Percentiles rank a stretch among this genome's conserved stretches.
These are phyloP conservation scores for Calyptommatus sinebrachiatus DNA, from an alignment of 2,113 vertebrate genomes.

Conservation along the genomic window DNA sequence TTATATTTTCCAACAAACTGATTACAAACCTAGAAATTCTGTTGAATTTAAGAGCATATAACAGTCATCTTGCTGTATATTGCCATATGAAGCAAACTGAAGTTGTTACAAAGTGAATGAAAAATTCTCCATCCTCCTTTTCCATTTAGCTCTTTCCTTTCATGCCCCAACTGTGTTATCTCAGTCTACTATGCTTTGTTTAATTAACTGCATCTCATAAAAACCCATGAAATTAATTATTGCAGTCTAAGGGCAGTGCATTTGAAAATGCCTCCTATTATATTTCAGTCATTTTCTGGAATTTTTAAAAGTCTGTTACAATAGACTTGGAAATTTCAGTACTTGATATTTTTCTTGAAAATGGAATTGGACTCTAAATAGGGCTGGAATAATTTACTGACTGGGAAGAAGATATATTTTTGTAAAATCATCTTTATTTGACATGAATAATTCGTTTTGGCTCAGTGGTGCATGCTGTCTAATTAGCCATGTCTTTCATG, in stretches of 20 bases:
- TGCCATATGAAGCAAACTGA: neutral
- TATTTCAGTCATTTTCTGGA: neutral
- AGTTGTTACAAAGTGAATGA: neutral
- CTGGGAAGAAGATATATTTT: too few relatives aligned
- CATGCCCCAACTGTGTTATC: too few relatives aligned
- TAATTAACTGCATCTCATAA: neutral
- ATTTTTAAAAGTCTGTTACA: neutral
- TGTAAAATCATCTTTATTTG: neutral
- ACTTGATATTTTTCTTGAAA: neutral
- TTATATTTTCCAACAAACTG: too few relatives aligned
- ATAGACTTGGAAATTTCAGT: neutral
- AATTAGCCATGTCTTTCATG: slow-evolving; percentile 26
- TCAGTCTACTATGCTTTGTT: neutral
- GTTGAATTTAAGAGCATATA: neutral
- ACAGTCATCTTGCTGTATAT: neutral
- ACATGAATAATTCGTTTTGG: slow-evolving; percentile 2
- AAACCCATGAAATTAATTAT: neutral
- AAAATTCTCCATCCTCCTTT: neutral
- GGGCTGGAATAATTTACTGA: neutral
- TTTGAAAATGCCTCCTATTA: neutral
- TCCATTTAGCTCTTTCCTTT: too few relatives aligned
- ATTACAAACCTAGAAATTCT: neutral
- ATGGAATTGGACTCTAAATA: neutral
- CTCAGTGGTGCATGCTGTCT: neutral
- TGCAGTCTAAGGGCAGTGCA: neutral